Evolutionary conservation across 2,797 vertebrate species (phyloP).

Genomic region (Limosa lapponica): DNA sequence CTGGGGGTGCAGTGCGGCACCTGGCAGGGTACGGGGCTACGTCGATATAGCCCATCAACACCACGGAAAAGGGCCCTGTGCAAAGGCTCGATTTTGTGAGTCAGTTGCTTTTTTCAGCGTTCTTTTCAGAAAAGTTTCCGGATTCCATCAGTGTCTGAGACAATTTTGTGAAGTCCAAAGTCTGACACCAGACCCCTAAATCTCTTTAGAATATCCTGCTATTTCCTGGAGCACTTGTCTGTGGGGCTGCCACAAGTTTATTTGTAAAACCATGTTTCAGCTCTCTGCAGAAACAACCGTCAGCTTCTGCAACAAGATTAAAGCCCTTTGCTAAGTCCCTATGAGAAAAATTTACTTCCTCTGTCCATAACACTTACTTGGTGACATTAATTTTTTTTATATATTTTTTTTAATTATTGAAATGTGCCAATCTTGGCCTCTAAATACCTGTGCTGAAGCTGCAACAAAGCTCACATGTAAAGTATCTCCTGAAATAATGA

Average conservation of each 20-base stretch:
- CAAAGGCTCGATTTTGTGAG: not conserved
- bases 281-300: not conserved
- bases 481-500: not conserved
- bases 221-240: not conserved
- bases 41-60: not conserved
- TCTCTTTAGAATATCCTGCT: not conserved
- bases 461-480: not conserved
- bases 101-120: not conserved
- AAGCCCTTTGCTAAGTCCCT: not conserved
- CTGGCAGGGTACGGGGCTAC: not conserved
- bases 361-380: not conserved
- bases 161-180: not conserved
- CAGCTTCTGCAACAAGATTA: not conserved
- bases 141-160: not conserved
- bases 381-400: not conserved
- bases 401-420: not conserved
- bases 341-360: not conserved
- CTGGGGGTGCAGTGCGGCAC: rapidly evolving
- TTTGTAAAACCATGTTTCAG: not conserved
- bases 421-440: not conserved
- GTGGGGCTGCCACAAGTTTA: not conserved
- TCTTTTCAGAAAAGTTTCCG: not conserved
- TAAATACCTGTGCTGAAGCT: not conserved
- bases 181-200: not conserved
- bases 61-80: not conserved